A percentile compares a stretch with the other conserved stretches of the same genome.
Conservation (phyloP, 2,888 invertebrate species). For the Masnerella sp. region DNA sequence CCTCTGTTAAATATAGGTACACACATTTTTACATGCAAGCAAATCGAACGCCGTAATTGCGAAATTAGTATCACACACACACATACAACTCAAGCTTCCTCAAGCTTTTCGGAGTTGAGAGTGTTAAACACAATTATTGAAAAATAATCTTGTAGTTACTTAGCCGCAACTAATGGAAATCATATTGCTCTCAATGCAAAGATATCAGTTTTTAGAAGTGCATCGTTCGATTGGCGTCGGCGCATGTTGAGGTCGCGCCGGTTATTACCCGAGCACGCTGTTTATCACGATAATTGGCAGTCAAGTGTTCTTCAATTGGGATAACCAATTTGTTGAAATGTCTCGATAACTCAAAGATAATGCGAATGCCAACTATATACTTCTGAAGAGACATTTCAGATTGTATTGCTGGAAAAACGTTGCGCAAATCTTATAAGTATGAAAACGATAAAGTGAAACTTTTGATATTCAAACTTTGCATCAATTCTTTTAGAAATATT, state of each 20-base stretch:
- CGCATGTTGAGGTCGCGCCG: constrained; percentile 46
- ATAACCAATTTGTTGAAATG: constrained; percentile 56
- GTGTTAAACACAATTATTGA: no score
- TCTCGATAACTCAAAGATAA: constrained; percentile 43
- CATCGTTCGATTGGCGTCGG: constrained; percentile 35
- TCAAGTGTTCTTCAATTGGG: constrained; percentile 63
- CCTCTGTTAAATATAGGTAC: no score
- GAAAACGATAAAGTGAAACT: no score
- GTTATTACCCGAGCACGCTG: constrained; percentile 32
- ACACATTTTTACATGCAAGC: no score
- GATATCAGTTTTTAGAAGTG: constrained; percentile 24
- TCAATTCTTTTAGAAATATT: no score
- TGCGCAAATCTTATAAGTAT: background rate
- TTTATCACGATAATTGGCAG: constrained; percentile 55
- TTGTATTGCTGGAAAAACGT: background rate
- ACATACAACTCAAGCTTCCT: no score
- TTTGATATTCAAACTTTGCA: no score
- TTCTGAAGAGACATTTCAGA: background rate
- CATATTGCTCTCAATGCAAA: constrained; percentile 5
- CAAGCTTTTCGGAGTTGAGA: no score
- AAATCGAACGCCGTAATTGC: no score
- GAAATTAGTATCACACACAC: no score
- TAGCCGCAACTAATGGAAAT: constrained; percentile 4
- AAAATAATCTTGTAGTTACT: no score
- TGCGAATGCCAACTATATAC: background rate